These are phyloP conservation scores for Anarrhichthys ocellatus DNA, from an alignment of 2,113 vertebrate species.

Conservation along the genomic window DNA sequence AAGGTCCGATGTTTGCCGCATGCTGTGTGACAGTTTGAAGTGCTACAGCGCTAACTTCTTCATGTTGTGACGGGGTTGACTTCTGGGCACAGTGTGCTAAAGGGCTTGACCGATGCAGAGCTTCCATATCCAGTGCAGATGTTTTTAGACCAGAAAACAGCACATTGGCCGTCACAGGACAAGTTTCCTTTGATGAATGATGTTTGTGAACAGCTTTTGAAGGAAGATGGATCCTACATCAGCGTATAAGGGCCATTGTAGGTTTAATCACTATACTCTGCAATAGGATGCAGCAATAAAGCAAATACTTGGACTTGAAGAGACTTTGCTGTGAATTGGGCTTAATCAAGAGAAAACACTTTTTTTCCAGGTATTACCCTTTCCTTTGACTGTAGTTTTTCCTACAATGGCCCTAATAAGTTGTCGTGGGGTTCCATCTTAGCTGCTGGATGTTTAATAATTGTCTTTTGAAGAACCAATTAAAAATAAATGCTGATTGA, in stretches of 20 bases:
- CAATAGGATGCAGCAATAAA: too few species aligned
- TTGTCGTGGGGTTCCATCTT: too few species aligned
- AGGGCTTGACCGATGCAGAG: background rate
- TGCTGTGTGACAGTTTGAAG: background rate
- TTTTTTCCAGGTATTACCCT: too few species aligned
- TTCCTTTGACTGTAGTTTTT: too few species aligned
- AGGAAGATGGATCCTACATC: background rate
- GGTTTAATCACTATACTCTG: background rate
- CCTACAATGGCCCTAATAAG: too few species aligned
- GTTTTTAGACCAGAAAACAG: background rate
- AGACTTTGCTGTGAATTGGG: too few species aligned
- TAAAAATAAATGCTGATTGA: background rate
- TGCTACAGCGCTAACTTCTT: background rate
- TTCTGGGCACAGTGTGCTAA: background rate
- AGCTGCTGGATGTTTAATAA: background rate
- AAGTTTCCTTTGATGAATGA: background rate
- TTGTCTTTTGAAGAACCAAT: background rate
- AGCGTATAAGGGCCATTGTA: background rate
- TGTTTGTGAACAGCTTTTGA: background rate
- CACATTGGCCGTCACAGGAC: too few species aligned
- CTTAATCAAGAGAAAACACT: too few species aligned
- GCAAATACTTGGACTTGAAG: too few species aligned
- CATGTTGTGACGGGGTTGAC: background rate
- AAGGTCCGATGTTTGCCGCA: conserved; percentile 56
- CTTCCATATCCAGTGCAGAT: background rate